These are phyloP conservation scores for Tethya wilhelma DNA, from an alignment of 37 sponge, comb jelly and placozoan genomes.

Conservation along the genomic window DNA sequence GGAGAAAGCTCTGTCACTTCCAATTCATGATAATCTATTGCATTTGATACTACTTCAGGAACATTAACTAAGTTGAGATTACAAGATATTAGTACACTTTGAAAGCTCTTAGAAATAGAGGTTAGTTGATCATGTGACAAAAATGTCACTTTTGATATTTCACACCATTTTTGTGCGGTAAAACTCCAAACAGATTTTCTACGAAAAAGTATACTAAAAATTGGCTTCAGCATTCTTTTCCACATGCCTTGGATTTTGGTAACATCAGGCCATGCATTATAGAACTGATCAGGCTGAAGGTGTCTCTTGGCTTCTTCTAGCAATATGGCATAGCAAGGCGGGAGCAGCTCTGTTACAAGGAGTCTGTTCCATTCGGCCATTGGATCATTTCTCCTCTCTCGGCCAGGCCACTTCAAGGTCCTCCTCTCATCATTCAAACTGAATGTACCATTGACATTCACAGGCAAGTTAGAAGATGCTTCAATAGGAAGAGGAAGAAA, in stretches of 20 bases:
- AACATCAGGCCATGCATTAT: slow-evolving; percentile 41
- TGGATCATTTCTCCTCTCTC: slow-evolving; percentile 33
- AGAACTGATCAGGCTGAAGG: too few species aligned
- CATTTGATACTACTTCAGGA: slow-evolving; percentile 4
- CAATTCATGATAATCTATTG: not conserved
- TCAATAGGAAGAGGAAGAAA: slow-evolving; percentile 68
- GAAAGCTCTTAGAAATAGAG: not conserved
- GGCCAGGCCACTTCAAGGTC: slow-evolving; percentile 44
- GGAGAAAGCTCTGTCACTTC: slow-evolving; percentile 18
- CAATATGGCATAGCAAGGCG: slow-evolving; percentile 41
- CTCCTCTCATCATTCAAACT: slow-evolving; percentile 48
- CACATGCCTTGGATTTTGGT: not conserved
- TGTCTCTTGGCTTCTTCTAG: slow-evolving; percentile 20
- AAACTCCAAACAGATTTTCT: not conserved
- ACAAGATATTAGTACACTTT: slow-evolving; percentile 11
- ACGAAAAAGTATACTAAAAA: not conserved
- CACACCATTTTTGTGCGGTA: not conserved
- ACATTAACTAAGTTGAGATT: slow-evolving; percentile 13
- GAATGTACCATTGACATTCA: slow-evolving; percentile 79
- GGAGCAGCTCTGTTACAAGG: slow-evolving; percentile 31
- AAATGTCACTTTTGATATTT: not conserved
- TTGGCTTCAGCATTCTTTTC: not conserved
- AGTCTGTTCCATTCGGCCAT: slow-evolving; percentile 63
- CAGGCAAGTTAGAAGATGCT: slow-evolving; percentile 37
- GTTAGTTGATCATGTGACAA: not conserved